These are phyloP conservation scores for Acanthaster planci DNA, from an alignment of 35 echinoderm and acorn worm species.

Conservation along the genomic window DNA sequence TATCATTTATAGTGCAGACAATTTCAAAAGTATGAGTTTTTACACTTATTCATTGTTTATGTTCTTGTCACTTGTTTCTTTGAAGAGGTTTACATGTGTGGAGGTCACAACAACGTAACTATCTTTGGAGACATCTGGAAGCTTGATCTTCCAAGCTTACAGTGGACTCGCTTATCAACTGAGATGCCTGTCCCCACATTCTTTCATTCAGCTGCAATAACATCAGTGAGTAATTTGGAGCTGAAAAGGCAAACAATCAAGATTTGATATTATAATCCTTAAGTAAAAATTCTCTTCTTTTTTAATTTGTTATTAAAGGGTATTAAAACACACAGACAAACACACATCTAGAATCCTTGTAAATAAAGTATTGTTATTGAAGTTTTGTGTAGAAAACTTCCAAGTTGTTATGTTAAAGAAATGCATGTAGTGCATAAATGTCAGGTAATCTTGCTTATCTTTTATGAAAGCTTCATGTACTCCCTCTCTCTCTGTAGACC, in stretches of 20 bases:
- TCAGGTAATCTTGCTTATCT: neutral
- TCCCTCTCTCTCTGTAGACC: conserved; percentile 32
- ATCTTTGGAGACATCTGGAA: conserved; percentile 72
- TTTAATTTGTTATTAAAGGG: no score
- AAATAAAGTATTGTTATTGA: no score
- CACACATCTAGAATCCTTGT: no score
- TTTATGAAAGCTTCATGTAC: neutral
- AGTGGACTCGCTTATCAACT: conserved; percentile 46
- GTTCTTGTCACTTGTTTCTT: conserved; percentile 14
- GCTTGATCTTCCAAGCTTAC: conserved; percentile 53
- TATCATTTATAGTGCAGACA: neutral
- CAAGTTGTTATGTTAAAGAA: no score
- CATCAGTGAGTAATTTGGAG: conserved; percentile 50
- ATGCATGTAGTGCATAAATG: no score
- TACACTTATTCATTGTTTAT: neutral
- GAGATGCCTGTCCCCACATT: conserved; percentile 48
- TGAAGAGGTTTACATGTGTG: conserved; percentile 76
- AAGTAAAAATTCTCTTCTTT: no score
- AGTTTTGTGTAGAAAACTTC: no score
- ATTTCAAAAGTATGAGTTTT: neutral
- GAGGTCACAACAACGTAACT: conserved; percentile 48
- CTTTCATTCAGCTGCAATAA: conserved; percentile 79
- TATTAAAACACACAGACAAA: no score
- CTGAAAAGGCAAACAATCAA: no score
- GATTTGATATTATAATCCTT: no score